A percentile compares a stretch with the other conserved stretches of the same genome.
These are phyloP conservation scores for Mustelus asterias DNA, from an alignment of 2,113 vertebrate species.

Conservation along the genomic window DNA sequence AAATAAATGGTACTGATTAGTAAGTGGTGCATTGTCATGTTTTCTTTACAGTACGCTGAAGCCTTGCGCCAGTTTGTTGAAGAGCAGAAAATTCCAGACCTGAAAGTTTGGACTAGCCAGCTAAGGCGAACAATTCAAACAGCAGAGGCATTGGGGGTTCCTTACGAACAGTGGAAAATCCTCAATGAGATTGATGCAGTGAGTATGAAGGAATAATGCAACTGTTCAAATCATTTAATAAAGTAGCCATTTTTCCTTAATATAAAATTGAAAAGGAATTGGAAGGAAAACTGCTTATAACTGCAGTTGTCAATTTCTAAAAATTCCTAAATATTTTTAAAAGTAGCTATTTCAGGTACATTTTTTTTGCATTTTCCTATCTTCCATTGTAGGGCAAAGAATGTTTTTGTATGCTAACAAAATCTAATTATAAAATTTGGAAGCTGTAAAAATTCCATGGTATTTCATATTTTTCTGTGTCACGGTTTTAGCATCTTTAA, in stretches of 20 bases:
- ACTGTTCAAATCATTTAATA: not conserved
- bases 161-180: slow-evolving; percentile 97
- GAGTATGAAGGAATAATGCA: slow-evolving; percentile 47
- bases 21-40: not conserved
- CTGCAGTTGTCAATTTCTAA: not conserved
- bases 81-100: slow-evolving; percentile 75
- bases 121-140: slow-evolving; percentile 94
- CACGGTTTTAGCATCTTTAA: not conserved
- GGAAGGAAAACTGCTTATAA: not conserved
- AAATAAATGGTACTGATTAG: not conserved
- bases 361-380: not conserved
- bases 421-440: not conserved
- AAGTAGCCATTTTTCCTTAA: not conserved
- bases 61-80: slow-evolving; percentile 74
- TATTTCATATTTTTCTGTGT: not conserved
- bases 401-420: not conserved
- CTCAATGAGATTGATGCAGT: slow-evolving; percentile 94
- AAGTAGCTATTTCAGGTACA: not conserved
- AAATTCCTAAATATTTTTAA: not conserved
- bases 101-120: slow-evolving; percentile 97
- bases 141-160: slow-evolving; percentile 76
- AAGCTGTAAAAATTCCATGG: not conserved
- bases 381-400: not conserved
- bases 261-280: not conserved
- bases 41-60: slow-evolving; percentile 65